A percentile compares a stretch with the other conserved stretches of the same genome.
Evolutionary conservation across 2,888 invertebrate genomes (phyloP).

Genomic region (Ephialtes manifestator): DNA sequence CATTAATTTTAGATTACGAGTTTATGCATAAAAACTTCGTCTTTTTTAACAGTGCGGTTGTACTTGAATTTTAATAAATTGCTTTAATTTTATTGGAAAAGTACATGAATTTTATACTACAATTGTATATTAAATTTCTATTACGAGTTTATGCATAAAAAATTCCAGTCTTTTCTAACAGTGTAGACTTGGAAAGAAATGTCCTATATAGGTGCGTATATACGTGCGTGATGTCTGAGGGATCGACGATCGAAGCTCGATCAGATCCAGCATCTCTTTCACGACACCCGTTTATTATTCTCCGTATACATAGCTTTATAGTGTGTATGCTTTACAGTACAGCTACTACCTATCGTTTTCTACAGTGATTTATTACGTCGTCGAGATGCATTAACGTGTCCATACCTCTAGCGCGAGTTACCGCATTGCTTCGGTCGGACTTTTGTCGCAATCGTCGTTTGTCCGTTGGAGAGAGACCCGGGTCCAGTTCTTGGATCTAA

Average conservation of each 20-base stretch:
- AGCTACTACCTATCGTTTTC: slow-evolving; percentile 32
- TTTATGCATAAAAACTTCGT: no score
- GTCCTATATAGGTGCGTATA: background rate
- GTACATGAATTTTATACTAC: no score
- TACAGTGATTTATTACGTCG: slow-evolving; percentile 74
- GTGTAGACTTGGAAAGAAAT: background rate
- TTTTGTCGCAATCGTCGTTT: slow-evolving; percentile 35
- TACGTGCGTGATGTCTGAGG: background rate
- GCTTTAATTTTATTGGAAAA: no score
- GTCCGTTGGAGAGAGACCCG: slow-evolving; percentile 45
- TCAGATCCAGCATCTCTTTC: slow-evolving; percentile 9
- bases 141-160: no score
- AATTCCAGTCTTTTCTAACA: no score
- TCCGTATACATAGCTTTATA: background rate
- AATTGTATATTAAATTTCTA: no score
- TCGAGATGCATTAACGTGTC: slow-evolving; percentile 74
- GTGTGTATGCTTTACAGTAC: slow-evolving; percentile 51
- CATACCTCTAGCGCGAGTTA: slow-evolving; percentile 66
- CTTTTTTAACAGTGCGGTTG: no score
- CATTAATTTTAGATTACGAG: no score
- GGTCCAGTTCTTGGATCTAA: slow-evolving; percentile 61
- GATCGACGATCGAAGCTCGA: slow-evolving; percentile 20
- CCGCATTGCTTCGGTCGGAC: slow-evolving; percentile 50
- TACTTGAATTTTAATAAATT: no score
- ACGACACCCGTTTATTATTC: slow-evolving; percentile 20